phyloP scores from a whole-genome alignment of 2,888 invertebrate species.

The Chorisops tibialis region DNA sequence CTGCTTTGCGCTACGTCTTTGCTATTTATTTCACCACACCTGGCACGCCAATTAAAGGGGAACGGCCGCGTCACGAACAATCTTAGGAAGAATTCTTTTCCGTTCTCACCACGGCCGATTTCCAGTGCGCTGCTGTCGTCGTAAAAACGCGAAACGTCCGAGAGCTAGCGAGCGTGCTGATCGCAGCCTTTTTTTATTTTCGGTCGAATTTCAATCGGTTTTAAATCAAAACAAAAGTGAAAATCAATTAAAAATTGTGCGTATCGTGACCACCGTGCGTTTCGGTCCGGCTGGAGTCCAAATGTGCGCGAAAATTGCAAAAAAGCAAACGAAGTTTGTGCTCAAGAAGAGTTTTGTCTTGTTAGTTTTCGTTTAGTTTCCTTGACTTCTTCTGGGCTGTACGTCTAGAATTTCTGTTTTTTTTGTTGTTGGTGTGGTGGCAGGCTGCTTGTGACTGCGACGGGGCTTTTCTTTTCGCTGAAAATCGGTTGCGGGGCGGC shows the following conservation, averaged over 20 bases:
- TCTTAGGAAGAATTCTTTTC: no score
- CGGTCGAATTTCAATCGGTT: neutral
- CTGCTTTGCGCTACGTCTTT: no score
- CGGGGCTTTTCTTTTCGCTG: neutral
- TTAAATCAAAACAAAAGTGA: neutral
- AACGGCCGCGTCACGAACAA: no score
- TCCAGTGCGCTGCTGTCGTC: no score
- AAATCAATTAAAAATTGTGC: slow-evolving; percentile 19
- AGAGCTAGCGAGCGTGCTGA: neutral
- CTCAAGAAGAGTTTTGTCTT: no score
- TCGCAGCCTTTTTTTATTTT: neutral
- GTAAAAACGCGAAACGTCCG: slow-evolving; percentile 6
- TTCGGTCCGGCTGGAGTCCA: neutral
- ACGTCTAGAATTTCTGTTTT: neutral
- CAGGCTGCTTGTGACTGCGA: neutral
- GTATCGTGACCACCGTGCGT: neutral
- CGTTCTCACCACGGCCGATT: no score
- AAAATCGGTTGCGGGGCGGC: neutral
- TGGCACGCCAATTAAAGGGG: no score
- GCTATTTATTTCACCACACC: no score
- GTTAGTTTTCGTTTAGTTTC: no score
- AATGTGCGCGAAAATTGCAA: no score
- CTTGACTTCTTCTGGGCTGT: neutral
- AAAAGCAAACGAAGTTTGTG: neutral
- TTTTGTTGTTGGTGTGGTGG: no score